Conservation (phyloP, 2,113 vertebrate species). For the Trichechus manatus region DNA sequence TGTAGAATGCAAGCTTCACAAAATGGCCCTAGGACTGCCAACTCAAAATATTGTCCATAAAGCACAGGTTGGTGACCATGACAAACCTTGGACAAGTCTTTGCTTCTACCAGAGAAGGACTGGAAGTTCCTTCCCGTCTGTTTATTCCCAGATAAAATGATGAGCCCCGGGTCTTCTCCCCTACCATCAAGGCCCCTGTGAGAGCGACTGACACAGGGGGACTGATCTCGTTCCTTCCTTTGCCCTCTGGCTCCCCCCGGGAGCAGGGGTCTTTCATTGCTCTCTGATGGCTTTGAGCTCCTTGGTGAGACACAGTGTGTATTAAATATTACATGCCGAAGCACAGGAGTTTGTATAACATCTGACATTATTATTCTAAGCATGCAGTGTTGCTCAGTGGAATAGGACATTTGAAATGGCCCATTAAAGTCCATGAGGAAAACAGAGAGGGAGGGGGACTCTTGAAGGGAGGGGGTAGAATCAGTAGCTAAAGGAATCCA, state of each 20-base stretch:
- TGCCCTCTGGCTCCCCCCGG: no score
- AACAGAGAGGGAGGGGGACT: neutral
- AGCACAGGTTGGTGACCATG: neutral
- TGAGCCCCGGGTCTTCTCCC: neutral
- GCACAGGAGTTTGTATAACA: neutral
- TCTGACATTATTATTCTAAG: neutral
- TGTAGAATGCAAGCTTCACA: neutral
- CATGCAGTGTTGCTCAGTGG: neutral
- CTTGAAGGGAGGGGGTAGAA: neutral
- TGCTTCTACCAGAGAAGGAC: neutral
- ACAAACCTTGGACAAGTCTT: neutral
- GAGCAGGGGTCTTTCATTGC: no score
- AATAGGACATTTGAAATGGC: conserved; percentile 4
- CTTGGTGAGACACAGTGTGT: neutral
- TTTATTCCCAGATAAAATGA: neutral
- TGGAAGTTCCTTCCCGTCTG: neutral
- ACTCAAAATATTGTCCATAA: neutral
- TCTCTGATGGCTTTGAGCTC: conserved; percentile 11
- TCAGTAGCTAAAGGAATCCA: neutral
- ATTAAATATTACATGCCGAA: neutral
- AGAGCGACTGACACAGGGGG: neutral
- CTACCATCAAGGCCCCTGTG: neutral
- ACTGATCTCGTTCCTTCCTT: no score
- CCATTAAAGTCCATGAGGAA: conserved; percentile 22
- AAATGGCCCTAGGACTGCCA: neutral